Evolutionary conservation across 2,113 vertebrate genomes (phyloP).

Genomic region (Hemiscyllium ocellatum): DNA sequence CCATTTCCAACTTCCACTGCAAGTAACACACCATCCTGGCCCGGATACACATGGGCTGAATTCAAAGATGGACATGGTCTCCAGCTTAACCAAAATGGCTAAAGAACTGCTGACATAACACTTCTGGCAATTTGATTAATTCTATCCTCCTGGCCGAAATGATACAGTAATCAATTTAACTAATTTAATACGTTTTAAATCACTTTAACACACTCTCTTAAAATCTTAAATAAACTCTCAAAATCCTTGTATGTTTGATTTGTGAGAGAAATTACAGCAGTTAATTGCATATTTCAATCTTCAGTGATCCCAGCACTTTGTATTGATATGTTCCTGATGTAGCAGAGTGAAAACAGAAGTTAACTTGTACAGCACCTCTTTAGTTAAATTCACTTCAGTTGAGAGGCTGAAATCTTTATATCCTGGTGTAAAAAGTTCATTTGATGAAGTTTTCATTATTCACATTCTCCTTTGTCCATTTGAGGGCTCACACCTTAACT

Average conservation of each 20-base stretch:
- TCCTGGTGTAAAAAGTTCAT: constrained; percentile 56
- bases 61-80: no score
- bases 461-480: constrained; percentile 54
- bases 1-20: no score
- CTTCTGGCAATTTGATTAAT: neutral
- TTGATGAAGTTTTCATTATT: constrained; percentile 64
- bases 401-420: constrained; percentile 50
- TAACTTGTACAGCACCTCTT: constrained; percentile 74
- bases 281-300: constrained; percentile 60
- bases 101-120: constrained; percentile 37
- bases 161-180: constrained; percentile 36
- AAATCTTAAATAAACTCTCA: constrained; percentile 49
- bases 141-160: constrained; percentile 9
- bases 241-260: constrained; percentile 55
- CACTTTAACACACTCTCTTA: constrained; percentile 43
- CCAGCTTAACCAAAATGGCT: neutral
- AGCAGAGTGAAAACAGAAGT: constrained; percentile 72
- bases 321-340: constrained; percentile 62
- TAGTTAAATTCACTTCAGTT: constrained; percentile 61
- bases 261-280: constrained; percentile 58
- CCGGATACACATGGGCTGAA: no score
- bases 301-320: constrained; percentile 60
- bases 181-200: constrained; percentile 40
- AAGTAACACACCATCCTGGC: no score
- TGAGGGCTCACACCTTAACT: constrained; percentile 53